Evolutionary conservation across 2,888 invertebrate genomes (phyloP).

Genomic region (Trachelus stipa): DNA sequence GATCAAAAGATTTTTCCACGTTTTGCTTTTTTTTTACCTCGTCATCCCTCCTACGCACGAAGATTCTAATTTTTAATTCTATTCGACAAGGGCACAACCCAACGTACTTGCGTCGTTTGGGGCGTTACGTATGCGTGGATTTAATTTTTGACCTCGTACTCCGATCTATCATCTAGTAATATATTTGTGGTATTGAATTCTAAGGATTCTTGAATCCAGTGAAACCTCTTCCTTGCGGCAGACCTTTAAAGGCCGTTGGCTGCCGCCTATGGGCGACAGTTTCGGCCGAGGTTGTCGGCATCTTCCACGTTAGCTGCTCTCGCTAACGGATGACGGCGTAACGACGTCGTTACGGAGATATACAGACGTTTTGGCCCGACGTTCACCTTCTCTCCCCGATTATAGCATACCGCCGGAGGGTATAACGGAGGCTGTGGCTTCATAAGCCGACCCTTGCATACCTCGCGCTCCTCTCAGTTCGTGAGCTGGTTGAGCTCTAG

Average conservation of each 20-base stretch:
- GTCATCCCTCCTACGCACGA: neutral
- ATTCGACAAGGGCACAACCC: neutral
- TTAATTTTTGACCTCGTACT: neutral
- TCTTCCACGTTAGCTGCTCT: constrained; percentile 6
- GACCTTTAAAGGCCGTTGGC: neutral
- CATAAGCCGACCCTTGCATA: constrained; percentile 57
- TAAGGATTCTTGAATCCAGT: neutral
- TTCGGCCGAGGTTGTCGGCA: neutral
- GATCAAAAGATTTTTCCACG: constrained; percentile 20
- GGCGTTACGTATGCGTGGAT: neutral
- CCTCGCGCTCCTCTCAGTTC: constrained; percentile 37
- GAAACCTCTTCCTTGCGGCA: neutral
- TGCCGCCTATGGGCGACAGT: constrained; percentile 1
- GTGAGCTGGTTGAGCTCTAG: neutral
- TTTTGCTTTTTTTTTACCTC: constrained; percentile 32
- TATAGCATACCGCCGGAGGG: constrained; percentile 57
- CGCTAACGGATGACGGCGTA: constrained; percentile 43
- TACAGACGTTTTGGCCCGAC: constrained; percentile 55
- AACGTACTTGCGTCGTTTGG: no score
- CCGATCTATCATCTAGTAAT: no score
- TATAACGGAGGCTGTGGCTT: constrained; percentile 55
- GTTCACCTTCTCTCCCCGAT: constrained; percentile 52
- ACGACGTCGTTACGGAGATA: constrained; percentile 65
- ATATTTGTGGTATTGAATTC: neutral
- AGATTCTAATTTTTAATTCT: neutral